These are phyloP conservation scores for Macheiramphus alcinus DNA, from an alignment of 2,113 vertebrate species.

Conservation along the genomic window DNA sequence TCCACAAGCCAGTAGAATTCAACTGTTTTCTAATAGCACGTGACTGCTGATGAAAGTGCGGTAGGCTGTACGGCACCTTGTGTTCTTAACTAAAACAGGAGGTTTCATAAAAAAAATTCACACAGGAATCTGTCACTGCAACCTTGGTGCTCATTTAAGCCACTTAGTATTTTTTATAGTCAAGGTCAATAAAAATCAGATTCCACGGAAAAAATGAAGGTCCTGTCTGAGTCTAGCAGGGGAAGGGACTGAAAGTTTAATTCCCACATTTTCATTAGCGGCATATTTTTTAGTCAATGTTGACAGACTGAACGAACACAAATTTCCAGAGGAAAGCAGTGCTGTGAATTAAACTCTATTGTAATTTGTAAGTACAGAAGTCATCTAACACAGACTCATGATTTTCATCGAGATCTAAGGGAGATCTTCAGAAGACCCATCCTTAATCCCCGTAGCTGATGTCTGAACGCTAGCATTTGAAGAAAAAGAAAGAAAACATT, in stretches of 20 bases:
- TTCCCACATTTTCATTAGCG: not conserved
- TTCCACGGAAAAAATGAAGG: not conserved
- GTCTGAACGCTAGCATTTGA: not conserved
- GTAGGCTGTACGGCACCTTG: not conserved
- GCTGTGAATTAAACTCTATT: not conserved
- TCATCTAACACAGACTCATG: not conserved
- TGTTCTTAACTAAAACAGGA: not conserved
- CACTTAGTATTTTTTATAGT: slow-evolving; percentile 53
- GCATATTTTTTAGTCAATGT: not conserved
- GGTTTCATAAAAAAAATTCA: slow-evolving; percentile 38
- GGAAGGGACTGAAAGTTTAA: not conserved
- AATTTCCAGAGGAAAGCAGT: slow-evolving; percentile 3
- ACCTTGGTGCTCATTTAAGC: slow-evolving; percentile 35
- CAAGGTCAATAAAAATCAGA: slow-evolving; percentile 51
- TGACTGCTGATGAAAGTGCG: not conserved
- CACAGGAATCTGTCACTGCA: slow-evolving; percentile 37
- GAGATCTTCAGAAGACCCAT: slow-evolving; percentile 3
- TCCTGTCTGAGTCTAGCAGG: not conserved
- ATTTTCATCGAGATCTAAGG: slow-evolving; percentile 25
- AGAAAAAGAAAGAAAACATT: slow-evolving; percentile 41
- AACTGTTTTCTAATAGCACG: not conserved
- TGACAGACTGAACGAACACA: slow-evolving; percentile 12
- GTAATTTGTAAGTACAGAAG: not conserved
- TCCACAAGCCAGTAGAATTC: slow-evolving; percentile 1
- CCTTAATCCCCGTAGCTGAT: not conserved